phyloP scores from a whole-genome alignment of 2,113 vertebrate species.

The Ptychochromis oligacanthus region DNA sequence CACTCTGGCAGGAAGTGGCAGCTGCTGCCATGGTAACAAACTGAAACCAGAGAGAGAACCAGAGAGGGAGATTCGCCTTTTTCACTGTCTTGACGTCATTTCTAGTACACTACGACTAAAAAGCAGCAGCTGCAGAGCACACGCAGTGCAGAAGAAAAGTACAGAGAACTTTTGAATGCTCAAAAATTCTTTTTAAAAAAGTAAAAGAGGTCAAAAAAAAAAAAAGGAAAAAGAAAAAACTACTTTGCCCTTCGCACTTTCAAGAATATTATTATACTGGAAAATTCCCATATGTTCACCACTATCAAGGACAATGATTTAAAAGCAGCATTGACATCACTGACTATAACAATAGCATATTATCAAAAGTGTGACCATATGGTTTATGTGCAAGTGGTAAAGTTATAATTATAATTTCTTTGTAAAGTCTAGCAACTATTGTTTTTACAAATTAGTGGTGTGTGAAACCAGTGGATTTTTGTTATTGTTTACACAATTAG shows the following conservation, averaged over 20 bases:
- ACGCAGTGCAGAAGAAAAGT: slow-evolving; percentile 65
- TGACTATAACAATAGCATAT: slow-evolving; percentile 29
- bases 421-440: neutral
- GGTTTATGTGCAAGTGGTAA: slow-evolving; percentile 56
- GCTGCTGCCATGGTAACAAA: slow-evolving; percentile 83
- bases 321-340: slow-evolving; percentile 34
- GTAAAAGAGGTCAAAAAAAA: slow-evolving; percentile 24
- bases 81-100: slow-evolving; percentile 82
- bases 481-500: slow-evolving; percentile 37
- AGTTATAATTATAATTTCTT: slow-evolving; percentile 17
- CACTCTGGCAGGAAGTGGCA: slow-evolving; percentile 83
- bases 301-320: slow-evolving; percentile 36
- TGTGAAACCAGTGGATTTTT: slow-evolving; percentile 27
- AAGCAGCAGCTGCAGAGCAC: slow-evolving; percentile 71
- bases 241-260: slow-evolving; percentile 47
- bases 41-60: slow-evolving; percentile 81
- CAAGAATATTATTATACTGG: slow-evolving; percentile 44
- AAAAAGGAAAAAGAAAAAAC: neutral
- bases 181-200: too few relatives aligned
- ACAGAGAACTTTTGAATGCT: slow-evolving; percentile 47
- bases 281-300: slow-evolving; percentile 60
- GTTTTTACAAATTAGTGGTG: slow-evolving; percentile 21
- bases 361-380: slow-evolving; percentile 43
- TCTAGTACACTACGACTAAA: slow-evolving; percentile 71
- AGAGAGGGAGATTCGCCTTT: slow-evolving; percentile 66